Conservation (phyloP, 2,797 vertebrate genomes). For the Parambassis ranga region DNA sequence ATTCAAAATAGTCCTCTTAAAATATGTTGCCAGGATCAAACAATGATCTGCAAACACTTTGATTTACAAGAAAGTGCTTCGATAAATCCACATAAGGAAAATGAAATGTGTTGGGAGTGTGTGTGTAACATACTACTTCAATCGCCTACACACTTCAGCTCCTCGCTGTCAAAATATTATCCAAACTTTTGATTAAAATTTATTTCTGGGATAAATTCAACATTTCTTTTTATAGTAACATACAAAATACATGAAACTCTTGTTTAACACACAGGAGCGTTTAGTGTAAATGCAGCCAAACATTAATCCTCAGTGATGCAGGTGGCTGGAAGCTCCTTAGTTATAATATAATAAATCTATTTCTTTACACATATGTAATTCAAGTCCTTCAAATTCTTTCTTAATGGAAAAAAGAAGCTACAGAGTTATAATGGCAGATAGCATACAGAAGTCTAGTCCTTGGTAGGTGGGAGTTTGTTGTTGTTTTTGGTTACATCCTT, state of each 20-base stretch:
- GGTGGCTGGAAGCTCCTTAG: not conserved
- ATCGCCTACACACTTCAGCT: no score
- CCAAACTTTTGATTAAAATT: not conserved
- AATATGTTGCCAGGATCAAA: slow-evolving; percentile 68
- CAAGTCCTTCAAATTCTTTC: slow-evolving; percentile 41
- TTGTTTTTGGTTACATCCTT: slow-evolving; percentile 56
- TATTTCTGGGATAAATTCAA: not conserved
- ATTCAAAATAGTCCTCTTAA: slow-evolving; percentile 78
- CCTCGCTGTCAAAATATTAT: not conserved
- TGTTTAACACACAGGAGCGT: not conserved
- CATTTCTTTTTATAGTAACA: slow-evolving; percentile 22
- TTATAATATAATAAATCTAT: slow-evolving; percentile 5
- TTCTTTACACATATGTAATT: slow-evolving; percentile 35
- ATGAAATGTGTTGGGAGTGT: not conserved
- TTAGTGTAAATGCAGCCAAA: not conserved
- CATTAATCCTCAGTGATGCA: not conserved
- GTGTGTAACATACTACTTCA: slow-evolving; percentile 11
- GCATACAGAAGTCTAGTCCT: slow-evolving; percentile 42
- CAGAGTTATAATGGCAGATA: slow-evolving; percentile 57
- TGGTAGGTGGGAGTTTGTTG: slow-evolving; percentile 16
- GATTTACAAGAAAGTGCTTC: slow-evolving; percentile 64
- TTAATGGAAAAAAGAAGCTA: slow-evolving; percentile 64
- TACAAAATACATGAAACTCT: not conserved
- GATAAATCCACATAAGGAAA: slow-evolving; percentile 7
- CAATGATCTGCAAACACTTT: slow-evolving; percentile 43